Evolutionary conservation across 1,140 invertebrate genomes (phyloP), one percentile per base, ranked within the genome.

Genomic region (Steinernema feltiae): DNA sequence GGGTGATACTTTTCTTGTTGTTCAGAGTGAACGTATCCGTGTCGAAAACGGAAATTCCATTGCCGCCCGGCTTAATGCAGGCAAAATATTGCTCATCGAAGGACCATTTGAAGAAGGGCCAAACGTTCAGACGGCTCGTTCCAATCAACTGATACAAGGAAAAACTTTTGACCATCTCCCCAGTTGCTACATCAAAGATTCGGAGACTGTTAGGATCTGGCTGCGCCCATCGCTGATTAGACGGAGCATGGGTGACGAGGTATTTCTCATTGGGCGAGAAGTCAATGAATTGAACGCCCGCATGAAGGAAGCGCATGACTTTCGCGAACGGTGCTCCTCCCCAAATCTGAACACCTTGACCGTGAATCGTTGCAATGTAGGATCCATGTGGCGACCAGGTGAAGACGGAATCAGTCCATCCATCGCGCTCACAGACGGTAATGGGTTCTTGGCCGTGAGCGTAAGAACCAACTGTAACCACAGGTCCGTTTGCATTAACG

Each of bases 351-450:
- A 98, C 93, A 79, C 97, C 97, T 81, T 92, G 91, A 85, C 92
- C 92, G 87, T 99, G 97, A 87, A 98, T 95, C 0, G 97, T 98
- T 0, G 94, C 91, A 46, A 99, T 88, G 87, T 95, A 99, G 0
- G 95, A 97, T 35, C 97, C 97, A 41, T 95, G 88, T 0, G 95
- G 96, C 27, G 96, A 98, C 96, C 97, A 99, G 81, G 93, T 92
- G 0, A 96, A 92, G 85, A 94, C 94, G 0, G 93, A 94, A 86
- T 98, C 94, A 17, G 94, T 95, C 94, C 94, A 97, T 76, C 91
- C 90, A 1, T 79, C 69, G 2, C 69, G 31, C n/a, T 82, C 77
- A 41, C 74, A 77, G 32, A 63, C 75, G 30, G 79, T 27, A 30
- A 70, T 75, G 1, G 83, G 80, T 29, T 85, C 81, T 27, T 77